Evolutionary conservation across 2,113 vertebrate species (phyloP), one percentile per base, ranked within the genome.

Genomic region (Petromus typicus): DNA sequence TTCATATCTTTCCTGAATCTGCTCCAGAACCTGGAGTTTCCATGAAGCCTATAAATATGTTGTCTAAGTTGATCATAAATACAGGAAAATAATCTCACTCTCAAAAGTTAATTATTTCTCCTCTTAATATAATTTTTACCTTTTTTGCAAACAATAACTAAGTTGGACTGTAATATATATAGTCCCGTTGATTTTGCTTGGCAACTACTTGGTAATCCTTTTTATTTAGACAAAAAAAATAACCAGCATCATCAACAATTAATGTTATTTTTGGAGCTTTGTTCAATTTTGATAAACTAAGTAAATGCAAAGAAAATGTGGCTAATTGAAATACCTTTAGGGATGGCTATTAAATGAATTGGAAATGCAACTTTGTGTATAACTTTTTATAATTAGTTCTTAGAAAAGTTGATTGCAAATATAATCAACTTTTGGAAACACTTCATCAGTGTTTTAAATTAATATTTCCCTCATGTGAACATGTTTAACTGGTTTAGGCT

Each of bases 391-490:
- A 95, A 94, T 93, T 94, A 75, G 88, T 51, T 92, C 56, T 90
- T 96, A 89, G 89, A 86, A 95, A 97, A 95, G 30, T 96, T 94
- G 78, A 95, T 95, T 89, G 82, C 56, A 93, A 90, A 43, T 92
- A 67, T 64, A 92, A 32, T 90, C 82, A 94, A 86, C 57, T 93
- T 90, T 22, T 79, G 80, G 64, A 92, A 93, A 86, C n/a, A n/a
- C n/a, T n/a, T 90, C 90, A 94, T 89, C 48, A 64, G 4, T 40
- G 48, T 79, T 96, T 93, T 64, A 79, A 91, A 88, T 82, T 73
- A 79, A 89, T 95, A 66, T 86, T 91, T 43, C 92, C 91, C 61
- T 83, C 45, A 67, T 37, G 63, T 32, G 61, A 94, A 93, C 69
- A 81, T 84, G 75, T n/a, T 87, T 51, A 37, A 4, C 92, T 95